Conservation (phyloP, 2,113 vertebrate species). For the Myrmecobius fasciatus region DNA sequence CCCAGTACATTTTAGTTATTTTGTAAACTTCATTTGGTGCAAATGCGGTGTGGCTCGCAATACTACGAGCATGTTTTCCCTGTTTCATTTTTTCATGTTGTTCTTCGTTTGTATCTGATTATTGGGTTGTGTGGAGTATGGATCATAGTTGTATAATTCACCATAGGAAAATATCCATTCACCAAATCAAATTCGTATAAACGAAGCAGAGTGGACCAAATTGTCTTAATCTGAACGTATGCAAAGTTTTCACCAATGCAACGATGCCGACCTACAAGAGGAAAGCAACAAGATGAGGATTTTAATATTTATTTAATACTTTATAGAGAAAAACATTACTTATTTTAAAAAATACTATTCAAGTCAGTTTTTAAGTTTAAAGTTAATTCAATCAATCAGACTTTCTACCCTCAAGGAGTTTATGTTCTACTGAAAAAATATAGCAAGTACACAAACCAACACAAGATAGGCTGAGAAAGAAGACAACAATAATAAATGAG, state of each 20-base stretch:
- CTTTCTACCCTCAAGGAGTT: background rate
- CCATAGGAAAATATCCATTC: conserved; percentile 92
- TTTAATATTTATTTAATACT: background rate
- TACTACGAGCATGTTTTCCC: conserved; percentile 4
- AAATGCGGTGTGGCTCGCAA: conserved; percentile 25
- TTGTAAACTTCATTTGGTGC: conserved; percentile 39
- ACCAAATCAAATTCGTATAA: conserved; percentile 94
- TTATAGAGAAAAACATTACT: too few species aligned
- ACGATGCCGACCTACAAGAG: conserved; percentile 92
- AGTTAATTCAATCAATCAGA: background rate
- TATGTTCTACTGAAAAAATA: background rate
- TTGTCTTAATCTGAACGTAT: conserved; percentile 98
- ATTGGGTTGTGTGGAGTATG: conserved; percentile 95
- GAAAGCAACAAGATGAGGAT: background rate
- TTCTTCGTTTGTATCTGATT: conserved; percentile 89
- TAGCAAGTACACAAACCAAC: background rate
- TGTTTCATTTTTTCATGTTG: conserved; percentile 57
- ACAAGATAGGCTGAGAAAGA: background rate
- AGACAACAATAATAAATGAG: background rate
- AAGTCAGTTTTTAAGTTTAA: background rate
- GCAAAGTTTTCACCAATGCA: conserved; percentile 99
- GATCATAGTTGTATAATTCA: conserved; percentile 99
- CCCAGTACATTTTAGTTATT: conserved; percentile 18
- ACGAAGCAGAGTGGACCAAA: conserved; percentile 97
- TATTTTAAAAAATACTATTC: background rate